Evolutionary conservation across 1,140 invertebrate genomes (phyloP).

Genomic region (Tetragonula clypearis): DNA sequence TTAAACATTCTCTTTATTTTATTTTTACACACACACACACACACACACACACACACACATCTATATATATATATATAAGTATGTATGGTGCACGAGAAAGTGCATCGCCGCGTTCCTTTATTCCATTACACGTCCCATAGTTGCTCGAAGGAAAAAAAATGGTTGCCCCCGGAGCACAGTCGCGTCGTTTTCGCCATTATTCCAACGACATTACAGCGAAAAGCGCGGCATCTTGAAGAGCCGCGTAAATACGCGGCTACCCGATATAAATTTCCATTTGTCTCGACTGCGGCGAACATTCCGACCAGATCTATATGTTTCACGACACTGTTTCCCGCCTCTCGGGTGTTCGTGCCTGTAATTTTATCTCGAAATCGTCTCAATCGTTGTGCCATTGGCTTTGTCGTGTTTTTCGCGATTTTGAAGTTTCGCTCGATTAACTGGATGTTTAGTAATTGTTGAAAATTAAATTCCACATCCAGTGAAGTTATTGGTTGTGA

Average conservation of each 20-base stretch:
- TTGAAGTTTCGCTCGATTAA: not conserved
- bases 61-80: no score
- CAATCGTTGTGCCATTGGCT: not conserved
- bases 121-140: not conserved
- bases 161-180: not conserved
- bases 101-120: not conserved
- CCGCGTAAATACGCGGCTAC: constrained; percentile 1
- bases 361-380: not conserved
- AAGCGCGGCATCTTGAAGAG: not conserved
- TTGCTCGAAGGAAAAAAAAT: not conserved
- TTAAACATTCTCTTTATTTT: no score
- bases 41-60: no score
- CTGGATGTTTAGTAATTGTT: no score
- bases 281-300: not conserved
- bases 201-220: constrained; percentile 18
- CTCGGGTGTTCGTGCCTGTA: not conserved
- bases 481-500: no score
- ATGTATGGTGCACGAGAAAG: no score
- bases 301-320: not conserved
- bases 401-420: not conserved
- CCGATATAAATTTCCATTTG: constrained; percentile 32
- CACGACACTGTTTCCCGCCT: no score
- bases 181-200: not conserved
- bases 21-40: no score
- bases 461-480: no score